Percentiles rank a stretch among this genome's conserved stretches.
These are phyloP conservation scores for Tridacna crocea DNA, from an alignment of 2,888 invertebrate species.

Conservation along the genomic window DNA sequence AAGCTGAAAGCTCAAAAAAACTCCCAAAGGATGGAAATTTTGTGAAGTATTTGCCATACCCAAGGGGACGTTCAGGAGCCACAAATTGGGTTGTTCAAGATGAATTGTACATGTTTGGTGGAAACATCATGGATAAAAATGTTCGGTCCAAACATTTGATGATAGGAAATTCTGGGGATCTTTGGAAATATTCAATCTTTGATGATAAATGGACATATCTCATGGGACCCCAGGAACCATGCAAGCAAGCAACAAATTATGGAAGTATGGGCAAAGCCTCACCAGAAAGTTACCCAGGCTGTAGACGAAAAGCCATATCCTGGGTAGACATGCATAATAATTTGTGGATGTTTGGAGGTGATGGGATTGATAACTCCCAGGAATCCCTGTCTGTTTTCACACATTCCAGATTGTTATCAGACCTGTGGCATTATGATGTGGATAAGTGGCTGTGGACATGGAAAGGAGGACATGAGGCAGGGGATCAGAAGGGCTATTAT, in stretches of 20 bases:
- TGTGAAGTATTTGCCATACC: constrained; percentile 52
- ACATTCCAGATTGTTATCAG: constrained; percentile 67
- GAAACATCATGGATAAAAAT: constrained; percentile 65
- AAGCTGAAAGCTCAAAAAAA: constrained; percentile 54
- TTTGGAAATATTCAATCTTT: constrained; percentile 68
- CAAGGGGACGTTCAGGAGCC: constrained; percentile 70
- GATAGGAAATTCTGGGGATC: constrained; percentile 69
- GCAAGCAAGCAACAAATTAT: constrained; percentile 55
- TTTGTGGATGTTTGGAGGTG: constrained; percentile 79
- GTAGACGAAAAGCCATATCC: constrained; percentile 66
- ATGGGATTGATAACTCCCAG: constrained; percentile 64
- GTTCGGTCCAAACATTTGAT: constrained; percentile 61
- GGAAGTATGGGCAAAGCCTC: constrained; percentile 40
- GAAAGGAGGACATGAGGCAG: constrained; percentile 70
- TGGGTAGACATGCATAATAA: constrained; percentile 68
- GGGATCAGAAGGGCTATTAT: constrained; percentile 64
- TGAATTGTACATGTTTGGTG: constrained; percentile 74
- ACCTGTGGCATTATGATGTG: constrained; percentile 71
- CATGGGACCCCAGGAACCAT: constrained; percentile 49
- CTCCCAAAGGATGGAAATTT: constrained; percentile 52
- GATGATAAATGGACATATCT: constrained; percentile 66
- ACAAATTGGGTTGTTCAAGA: constrained; percentile 63
- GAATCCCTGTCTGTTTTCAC: constrained; percentile 58
- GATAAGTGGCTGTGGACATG: constrained; percentile 66
- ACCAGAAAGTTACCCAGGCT: constrained; percentile 63